These are phyloP conservation scores for Scaptomyza cyrtandrae DNA, from an alignment of 2,888 invertebrate species.

Conservation along the genomic window DNA sequence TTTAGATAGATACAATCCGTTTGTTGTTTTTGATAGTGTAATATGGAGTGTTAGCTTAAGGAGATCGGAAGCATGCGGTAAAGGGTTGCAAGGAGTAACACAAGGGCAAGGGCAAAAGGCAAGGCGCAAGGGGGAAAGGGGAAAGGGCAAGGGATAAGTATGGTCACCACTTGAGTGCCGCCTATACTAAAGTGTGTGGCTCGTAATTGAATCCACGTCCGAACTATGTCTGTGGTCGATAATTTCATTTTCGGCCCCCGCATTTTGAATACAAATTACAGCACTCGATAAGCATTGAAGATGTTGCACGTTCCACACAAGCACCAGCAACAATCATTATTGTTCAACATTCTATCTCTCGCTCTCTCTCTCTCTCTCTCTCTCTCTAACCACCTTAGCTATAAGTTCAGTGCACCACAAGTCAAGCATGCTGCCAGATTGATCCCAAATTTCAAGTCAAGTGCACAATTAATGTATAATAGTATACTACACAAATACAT, in stretches of 20 bases:
- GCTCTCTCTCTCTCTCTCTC: not conserved
- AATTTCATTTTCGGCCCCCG: conserved; percentile 68
- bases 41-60: not conserved
- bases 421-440: conserved; percentile 1
- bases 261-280: conserved; percentile 77
- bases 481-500: not conserved
- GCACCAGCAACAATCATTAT: conserved; percentile 4
- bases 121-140: not conserved
- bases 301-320: conserved; percentile 1
- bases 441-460: conserved; percentile 1
- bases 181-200: conserved; percentile 54
- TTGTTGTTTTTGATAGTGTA: not conserved
- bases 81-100: not conserved
- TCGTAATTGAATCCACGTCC: conserved; percentile 80
- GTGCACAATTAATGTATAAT: not conserved
- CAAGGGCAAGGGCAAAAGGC: too few relatives aligned
- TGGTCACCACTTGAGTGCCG: conserved; percentile 30
- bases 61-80: not conserved
- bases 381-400: not conserved
- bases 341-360: not conserved
- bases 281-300: not conserved
- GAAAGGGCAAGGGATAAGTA: not conserved
- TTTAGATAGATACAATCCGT: too few relatives aligned
- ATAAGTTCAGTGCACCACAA: not conserved
- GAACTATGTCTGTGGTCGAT: conserved; percentile 76